Base-by-base conservation (phyloP, 92 coral and sea anemone species). In the Epizoanthus rinbou region DNA sequence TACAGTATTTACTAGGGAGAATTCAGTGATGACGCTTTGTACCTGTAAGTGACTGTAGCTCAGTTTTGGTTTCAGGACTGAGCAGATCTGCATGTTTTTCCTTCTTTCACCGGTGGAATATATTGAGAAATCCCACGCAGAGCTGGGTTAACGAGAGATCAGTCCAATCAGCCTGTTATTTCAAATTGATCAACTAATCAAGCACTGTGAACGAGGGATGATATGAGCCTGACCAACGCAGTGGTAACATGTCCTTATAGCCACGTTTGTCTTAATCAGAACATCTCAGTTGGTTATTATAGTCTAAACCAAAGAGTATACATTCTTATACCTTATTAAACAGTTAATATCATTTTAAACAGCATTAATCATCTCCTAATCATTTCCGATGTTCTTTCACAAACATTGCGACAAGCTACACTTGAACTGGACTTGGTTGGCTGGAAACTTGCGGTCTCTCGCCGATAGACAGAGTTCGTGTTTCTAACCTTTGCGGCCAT, bases 311-410 rank as follows among this genome's bases (percentile, higher is more conserved):
- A 6, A 33, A 33, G 31, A 57, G 54, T 37, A 74, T 31, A 64
- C 65, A 23, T 19, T 23, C 50, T 74, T 31, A 53, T 56, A 53
- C 24, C 33, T 18, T 47, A 71, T 71, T 71, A 54, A 74, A 25
- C 41, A 74, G 41, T 19, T 74, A 17, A 71, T 71, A 71, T 71
- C 76, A 39, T 15, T 43, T 71, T 41, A 28, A 71, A 45, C 17
- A 71, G 58, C 57, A 74, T 52, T 24, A 74, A 28, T 74, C 57
- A 74, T 54, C 8, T 52, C 22, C 31, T 74, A 74, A 74, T 74
- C 65, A 25, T 25, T 25, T 74, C 65, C 65, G 76, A 71, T 41
- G 17, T 71, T 47, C 43, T 8, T 67, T 67, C n/a, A 28, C n/a
- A 31, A 67, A 71, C 76, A 25, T 23, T 23, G 57, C 75, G 56